Evolutionary conservation across 2,888 invertebrate genomes (phyloP).

Genomic region (Bugula neritina): DNA sequence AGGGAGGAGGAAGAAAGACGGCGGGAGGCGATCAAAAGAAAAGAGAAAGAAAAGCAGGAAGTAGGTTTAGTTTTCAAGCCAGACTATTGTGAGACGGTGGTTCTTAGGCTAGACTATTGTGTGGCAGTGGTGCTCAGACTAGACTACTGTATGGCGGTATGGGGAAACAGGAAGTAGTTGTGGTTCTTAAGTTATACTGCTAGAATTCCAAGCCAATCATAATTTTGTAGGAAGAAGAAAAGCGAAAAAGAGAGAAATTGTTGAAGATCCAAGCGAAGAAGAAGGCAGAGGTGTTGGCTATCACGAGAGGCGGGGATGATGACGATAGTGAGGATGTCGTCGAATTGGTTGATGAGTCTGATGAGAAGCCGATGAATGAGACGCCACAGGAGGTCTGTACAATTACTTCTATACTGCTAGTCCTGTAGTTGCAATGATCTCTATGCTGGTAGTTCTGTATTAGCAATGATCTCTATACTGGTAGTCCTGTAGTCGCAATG

Average conservation of each 20-base stretch:
- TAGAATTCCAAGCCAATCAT: too few relatives aligned
- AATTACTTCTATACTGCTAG: not conserved
- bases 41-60: not conserved
- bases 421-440: too few relatives aligned
- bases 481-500: too few relatives aligned
- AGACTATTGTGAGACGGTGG: too few relatives aligned
- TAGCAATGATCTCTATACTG: too few relatives aligned
- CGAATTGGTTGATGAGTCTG: not conserved
- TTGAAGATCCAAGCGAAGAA: not conserved
- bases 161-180: too few relatives aligned
- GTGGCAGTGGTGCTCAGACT: too few relatives aligned
- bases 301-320: slow-evolving; percentile 16
- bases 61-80: too few relatives aligned
- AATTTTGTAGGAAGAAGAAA: slow-evolving; percentile 13
- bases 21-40: not conserved
- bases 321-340: not conserved
- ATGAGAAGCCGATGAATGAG: not conserved
- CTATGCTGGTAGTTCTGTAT: too few relatives aligned
- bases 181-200: too few relatives aligned
- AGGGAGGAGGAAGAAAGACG: slow-evolving; percentile 23
- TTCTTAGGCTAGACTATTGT: too few relatives aligned
- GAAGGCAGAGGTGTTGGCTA: slow-evolving; percentile 22
- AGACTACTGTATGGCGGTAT: too few relatives aligned
- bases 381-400: not conserved
- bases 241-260: slow-evolving; percentile 14